Conservation (phyloP, 1,140 invertebrate species). For the Aphaenogaster floridana region DNA sequence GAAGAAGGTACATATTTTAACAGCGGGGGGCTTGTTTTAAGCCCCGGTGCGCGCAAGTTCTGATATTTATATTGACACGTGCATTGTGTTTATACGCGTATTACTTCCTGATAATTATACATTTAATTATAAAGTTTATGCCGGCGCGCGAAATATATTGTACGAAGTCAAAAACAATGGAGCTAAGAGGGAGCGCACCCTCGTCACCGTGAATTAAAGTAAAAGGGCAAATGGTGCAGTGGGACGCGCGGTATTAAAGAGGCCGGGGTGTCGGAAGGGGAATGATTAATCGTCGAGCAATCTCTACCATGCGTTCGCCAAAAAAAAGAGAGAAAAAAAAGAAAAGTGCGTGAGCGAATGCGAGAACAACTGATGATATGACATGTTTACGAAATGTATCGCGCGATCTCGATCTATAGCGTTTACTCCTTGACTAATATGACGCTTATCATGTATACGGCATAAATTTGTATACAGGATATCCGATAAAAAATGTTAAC, state of each 20-base stretch:
- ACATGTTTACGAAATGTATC: slow-evolving; percentile 45
- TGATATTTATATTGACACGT: slow-evolving; percentile 13
- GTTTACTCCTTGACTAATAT: slow-evolving; percentile 3
- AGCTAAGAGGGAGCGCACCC: slow-evolving; percentile 43
- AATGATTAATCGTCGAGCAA: slow-evolving; percentile 76
- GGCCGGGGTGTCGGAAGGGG: slow-evolving; percentile 65
- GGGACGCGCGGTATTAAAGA: slow-evolving; percentile 77
- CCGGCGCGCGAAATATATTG: slow-evolving; percentile 19
- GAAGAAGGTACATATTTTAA: background rate
- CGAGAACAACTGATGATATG: background rate
- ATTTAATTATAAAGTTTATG: slow-evolving; percentile 32
- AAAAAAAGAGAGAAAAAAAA: background rate
- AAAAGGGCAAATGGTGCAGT: slow-evolving; percentile 72
- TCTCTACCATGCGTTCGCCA: slow-evolving; percentile 33
- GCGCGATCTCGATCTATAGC: slow-evolving; percentile 4
- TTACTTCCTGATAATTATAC: slow-evolving; percentile 16
- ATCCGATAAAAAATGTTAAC: background rate
- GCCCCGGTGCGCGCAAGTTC: background rate
- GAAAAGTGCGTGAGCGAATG: slow-evolving; percentile 2
- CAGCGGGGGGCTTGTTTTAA: background rate
- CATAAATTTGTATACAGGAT: background rate
- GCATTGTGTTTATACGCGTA: background rate
- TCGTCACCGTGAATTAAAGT: slow-evolving; percentile 69
- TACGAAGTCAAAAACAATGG: slow-evolving; percentile 28
- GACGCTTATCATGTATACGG: background rate